phyloP scores from a whole-genome alignment of 2,113 vertebrate genomes.

The Halichoeres trimaculatus region DNA sequence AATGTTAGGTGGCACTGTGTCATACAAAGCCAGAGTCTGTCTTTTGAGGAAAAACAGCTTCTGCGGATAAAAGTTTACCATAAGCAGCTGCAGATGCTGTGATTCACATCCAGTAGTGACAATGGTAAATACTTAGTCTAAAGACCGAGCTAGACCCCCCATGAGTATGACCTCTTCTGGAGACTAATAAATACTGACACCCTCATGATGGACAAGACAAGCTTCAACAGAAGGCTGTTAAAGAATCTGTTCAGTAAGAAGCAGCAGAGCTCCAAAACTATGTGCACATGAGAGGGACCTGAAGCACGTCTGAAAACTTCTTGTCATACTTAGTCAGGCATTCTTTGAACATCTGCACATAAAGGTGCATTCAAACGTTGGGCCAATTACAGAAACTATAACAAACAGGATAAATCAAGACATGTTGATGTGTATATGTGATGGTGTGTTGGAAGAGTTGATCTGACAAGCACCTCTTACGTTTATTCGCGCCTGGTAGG shows the following conservation, averaged over 20 bases:
- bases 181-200: conserved; percentile 17
- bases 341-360: conserved; percentile 29
- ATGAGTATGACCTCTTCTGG: too few species aligned
- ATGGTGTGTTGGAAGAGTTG: conserved; percentile 93
- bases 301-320: not conserved
- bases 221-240: not conserved
- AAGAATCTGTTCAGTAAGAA: not conserved
- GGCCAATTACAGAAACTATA: conserved; percentile 44
- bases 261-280: conserved; percentile 2
- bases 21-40: too few species aligned
- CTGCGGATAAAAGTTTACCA: too few species aligned
- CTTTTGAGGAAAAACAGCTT: too few species aligned
- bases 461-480: conserved; percentile 99
- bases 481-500: conserved; percentile 99
- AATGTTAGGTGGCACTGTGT: too few species aligned
- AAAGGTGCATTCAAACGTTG: not conserved
- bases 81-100: not conserved
- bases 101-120: not conserved
- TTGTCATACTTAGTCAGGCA: conserved; percentile 27
- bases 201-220: conserved; percentile 20
- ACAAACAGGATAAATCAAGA: conserved; percentile 77
- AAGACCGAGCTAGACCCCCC: not conserved
- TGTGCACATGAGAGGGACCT: not conserved
- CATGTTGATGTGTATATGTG: conserved; percentile 81
- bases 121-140: not conserved